Percentiles rank a stretch among this genome's conserved stretches.
Conservation (phyloP, 2,113 vertebrate genomes). For the Mormyrus lacerda region DNA sequence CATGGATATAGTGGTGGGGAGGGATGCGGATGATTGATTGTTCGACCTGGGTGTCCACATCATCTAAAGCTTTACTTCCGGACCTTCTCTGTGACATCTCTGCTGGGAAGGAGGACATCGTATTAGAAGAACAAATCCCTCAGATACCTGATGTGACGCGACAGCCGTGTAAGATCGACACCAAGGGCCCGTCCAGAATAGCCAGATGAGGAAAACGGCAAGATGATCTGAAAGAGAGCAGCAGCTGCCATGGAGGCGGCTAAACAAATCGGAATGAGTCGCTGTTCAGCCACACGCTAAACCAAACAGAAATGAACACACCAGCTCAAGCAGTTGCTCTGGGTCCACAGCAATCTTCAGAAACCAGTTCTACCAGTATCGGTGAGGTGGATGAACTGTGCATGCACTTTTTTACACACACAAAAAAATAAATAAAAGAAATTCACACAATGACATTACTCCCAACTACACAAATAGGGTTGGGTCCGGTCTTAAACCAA, state of each 20-base stretch:
- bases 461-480: not conserved
- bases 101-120: not conserved
- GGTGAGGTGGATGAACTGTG: not conserved
- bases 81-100: constrained; percentile 29
- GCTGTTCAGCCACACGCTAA: not conserved
- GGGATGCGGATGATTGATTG: constrained; percentile 83
- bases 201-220: not conserved
- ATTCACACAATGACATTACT: not conserved
- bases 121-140: not conserved
- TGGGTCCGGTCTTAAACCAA: not conserved
- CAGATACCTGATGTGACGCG: not conserved
- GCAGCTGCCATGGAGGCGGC: not conserved
- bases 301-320: not conserved
- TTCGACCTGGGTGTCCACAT: constrained; percentile 34
- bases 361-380: not conserved
- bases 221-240: not conserved
- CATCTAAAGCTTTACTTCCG: not conserved
- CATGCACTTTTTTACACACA: not conserved
- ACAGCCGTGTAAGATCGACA: not conserved
- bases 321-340: not conserved
- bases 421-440: not conserved
- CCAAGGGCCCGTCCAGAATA: not conserved
- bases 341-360: not conserved
- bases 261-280: not conserved
- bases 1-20: constrained; percentile 80